Base-by-base conservation (phyloP, 92 coral and sea anemone species). In the Ricordea florida region DNA sequence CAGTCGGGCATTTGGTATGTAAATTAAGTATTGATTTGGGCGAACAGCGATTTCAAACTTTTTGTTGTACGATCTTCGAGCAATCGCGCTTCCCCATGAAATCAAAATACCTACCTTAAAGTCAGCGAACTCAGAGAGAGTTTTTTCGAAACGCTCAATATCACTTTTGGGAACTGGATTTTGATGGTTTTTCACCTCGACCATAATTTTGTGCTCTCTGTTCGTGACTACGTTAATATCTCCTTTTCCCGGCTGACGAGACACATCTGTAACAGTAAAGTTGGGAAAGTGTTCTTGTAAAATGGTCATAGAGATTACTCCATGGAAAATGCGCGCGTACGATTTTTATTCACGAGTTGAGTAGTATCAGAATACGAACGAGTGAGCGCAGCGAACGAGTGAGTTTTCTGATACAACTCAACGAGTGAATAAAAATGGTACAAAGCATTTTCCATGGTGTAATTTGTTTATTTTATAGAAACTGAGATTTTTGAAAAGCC, bases 61-160 rank as follows among this genome's bases (percentile, higher is more conserved):
- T 1, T 78, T 49, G 27, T 52, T 31, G 9, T 11, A 32, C 6
- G 92, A 70, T 30, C 63, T 59, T n/a, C 22, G 49, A 25, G 49
- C 48, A 15, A 87, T 75, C 9, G 84, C 85, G 46, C 85, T 76
- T 5, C 49, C 69, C 53, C 81, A 70, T 2, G 92, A 81, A n/a
- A 87, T 28, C 25, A 87, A 26, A 38, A 87, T 69, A 1, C 92
- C 92, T 23, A 87, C 85, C 33, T 55, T 87, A 34, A 65, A 63
- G 24, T 80, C 63, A 3, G 57, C 22, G 10, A 37, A 2, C 3
- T 33, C 27, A 24, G 61, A n/a, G 17, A 87, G 76, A 27, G 69
- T 24, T 31, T 13, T 11, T 26, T 87, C 79, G 46, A 87, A 87
- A 8, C 26, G 26, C 53, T 75, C 71, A 23, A 82, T 74, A 31